These are phyloP conservation scores for Caranx ignobilis DNA, from an alignment of 2,113 vertebrate genomes.

Conservation along the genomic window DNA sequence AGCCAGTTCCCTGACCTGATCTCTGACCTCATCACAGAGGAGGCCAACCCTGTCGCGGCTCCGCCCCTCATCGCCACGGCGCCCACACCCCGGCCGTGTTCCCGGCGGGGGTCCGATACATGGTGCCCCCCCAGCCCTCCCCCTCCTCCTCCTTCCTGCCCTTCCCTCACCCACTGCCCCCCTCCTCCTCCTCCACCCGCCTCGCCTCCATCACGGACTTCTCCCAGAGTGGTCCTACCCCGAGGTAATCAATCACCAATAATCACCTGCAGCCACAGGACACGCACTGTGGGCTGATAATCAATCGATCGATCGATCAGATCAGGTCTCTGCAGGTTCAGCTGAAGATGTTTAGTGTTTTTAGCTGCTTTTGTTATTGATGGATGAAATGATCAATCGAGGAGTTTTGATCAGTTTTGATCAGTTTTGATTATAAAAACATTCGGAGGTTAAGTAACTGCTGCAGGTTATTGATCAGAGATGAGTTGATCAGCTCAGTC, in stretches of 20 bases:
- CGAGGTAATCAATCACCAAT: conserved; percentile 80
- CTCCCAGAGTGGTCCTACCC: conserved; percentile 94
- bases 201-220: conserved; percentile 90
- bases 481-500: too few species aligned
- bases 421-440: too few species aligned
- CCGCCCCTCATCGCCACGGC: conserved; percentile 38
- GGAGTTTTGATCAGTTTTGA: too few species aligned
- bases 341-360: too few species aligned
- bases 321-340: too few species aligned
- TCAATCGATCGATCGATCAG: background rate
- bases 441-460: too few species aligned
- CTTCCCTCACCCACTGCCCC: conserved; percentile 60
- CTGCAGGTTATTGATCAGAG: too few species aligned
- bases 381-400: too few species aligned
- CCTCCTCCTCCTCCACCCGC: conserved; percentile 47
- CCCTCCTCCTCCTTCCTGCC: conserved; percentile 76
- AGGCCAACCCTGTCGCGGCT: conserved; percentile 71
- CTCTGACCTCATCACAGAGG: conserved; percentile 88
- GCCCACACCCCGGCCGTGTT: conserved; percentile 42
- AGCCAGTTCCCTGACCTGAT: conserved; percentile 91
- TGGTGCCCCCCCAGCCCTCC: conserved; percentile 75
- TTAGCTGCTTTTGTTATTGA: too few species aligned
- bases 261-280: background rate
- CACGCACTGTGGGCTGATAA: background rate
- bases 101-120: conserved; percentile 71